Evolutionary conservation across 2,113 vertebrate genomes (phyloP).

Genomic region (Xiphias gladius): DNA sequence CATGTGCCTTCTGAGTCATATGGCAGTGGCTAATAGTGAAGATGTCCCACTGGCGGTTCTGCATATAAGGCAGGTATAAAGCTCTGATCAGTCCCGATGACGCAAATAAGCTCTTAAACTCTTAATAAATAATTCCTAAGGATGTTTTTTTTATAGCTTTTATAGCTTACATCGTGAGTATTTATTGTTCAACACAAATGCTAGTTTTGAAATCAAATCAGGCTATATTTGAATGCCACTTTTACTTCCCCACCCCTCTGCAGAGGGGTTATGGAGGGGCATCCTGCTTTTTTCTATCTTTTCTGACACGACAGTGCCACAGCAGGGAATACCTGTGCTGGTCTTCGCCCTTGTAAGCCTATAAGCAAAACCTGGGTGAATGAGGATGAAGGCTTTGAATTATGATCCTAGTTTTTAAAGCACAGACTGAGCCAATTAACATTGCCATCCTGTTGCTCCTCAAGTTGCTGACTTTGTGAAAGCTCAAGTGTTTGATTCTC

Average conservation of each 20-base stretch:
- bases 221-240: neutral
- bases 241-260: neutral
- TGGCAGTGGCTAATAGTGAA: no score
- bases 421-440: neutral
- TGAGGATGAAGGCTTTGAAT: neutral
- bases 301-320: neutral
- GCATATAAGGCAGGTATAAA: no score
- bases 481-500: neutral
- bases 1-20: no score
- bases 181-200: neutral
- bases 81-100: no score
- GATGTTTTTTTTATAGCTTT: no score
- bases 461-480: neutral
- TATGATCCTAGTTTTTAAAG: neutral
- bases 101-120: no score
- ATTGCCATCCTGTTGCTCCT: conserved; percentile 2
- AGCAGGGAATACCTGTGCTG: conserved; percentile 6
- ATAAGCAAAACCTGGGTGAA: neutral
- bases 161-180: neutral
- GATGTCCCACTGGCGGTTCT: no score
- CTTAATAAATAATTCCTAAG: neutral
- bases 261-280: neutral
- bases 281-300: neutral
- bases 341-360: neutral
- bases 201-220: neutral